Conservation (phyloP, 2,113 vertebrate species). For the Cynoglossus semilaevis region DNA sequence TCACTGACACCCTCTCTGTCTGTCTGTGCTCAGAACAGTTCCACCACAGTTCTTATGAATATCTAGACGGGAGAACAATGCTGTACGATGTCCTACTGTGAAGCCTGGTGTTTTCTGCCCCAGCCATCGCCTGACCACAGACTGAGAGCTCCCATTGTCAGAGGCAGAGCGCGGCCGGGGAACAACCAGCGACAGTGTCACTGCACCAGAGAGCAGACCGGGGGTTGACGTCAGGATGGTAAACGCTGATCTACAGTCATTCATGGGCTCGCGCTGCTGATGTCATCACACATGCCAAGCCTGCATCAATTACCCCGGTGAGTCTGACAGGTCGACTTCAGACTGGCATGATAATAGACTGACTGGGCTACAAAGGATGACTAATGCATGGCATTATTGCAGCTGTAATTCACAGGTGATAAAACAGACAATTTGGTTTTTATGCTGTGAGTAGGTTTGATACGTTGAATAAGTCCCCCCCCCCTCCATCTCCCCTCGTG, state of each 20-base stretch:
- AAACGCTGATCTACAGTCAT: constrained; percentile 57
- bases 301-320: constrained; percentile 55
- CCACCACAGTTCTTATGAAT: constrained; percentile 23
- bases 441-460: constrained; percentile 24
- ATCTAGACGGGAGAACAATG: constrained; percentile 55
- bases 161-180: constrained; percentile 27
- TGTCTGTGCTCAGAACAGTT: constrained; percentile 10
- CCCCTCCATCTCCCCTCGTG: too few relatives aligned
- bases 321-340: constrained; percentile 46
- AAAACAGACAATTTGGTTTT: constrained; percentile 56
- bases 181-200: constrained; percentile 56
- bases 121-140: constrained; percentile 19
- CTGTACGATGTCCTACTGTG: constrained; percentile 44
- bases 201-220: constrained; percentile 23
- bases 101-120: constrained; percentile 33
- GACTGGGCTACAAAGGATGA: constrained; percentile 44
- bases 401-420: constrained; percentile 55
- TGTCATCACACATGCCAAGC: constrained; percentile 54
- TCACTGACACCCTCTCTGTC: not conserved
- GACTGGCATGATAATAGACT: constrained; percentile 44
- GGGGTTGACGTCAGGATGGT: constrained; percentile 62
- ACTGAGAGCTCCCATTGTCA: constrained; percentile 69
- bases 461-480: constrained; percentile 38
- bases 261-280: constrained; percentile 56
- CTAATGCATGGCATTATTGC: constrained; percentile 46